Percentiles rank a stretch among this genome's conserved stretches.
Evolutionary conservation across 2,797 vertebrate species (phyloP).

Genomic region (Coccyzus lansbergi): DNA sequence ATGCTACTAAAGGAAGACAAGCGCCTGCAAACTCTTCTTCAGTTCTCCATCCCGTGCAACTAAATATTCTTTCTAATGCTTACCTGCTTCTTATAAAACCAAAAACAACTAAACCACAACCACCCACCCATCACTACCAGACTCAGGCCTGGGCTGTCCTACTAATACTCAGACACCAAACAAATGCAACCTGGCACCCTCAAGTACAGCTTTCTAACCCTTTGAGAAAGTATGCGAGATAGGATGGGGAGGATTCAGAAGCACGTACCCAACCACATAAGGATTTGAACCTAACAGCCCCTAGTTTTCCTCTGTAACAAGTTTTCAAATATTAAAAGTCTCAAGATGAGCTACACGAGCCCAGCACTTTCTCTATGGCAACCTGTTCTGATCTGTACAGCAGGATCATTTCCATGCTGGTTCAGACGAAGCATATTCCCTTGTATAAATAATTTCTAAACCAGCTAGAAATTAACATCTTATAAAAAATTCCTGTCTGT

Average conservation of each 20-base stretch:
- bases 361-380: neutral
- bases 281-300: neutral
- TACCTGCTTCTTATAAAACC: neutral
- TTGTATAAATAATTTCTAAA: neutral
- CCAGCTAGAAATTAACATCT: neutral
- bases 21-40: neutral
- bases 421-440: neutral
- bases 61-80: neutral
- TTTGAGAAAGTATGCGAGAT: neutral
- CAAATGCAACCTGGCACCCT: neutral
- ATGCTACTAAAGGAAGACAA: neutral
- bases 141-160: neutral
- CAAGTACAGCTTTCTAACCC: neutral
- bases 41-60: neutral
- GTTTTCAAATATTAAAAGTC: neutral
- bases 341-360: neutral
- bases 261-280: neutral
- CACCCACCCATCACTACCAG: neutral
- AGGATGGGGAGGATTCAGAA: neutral
- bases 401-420: neutral
- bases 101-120: neutral
- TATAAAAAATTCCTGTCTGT: neutral
- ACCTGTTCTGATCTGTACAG: accelerated
- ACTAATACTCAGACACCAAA: neutral
- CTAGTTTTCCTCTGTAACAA: neutral